A percentile compares a stretch with the other conserved stretches of the same genome.
phyloP scores from a whole-genome alignment of 1,140 invertebrate genomes.

The Drosophila cardini region DNA sequence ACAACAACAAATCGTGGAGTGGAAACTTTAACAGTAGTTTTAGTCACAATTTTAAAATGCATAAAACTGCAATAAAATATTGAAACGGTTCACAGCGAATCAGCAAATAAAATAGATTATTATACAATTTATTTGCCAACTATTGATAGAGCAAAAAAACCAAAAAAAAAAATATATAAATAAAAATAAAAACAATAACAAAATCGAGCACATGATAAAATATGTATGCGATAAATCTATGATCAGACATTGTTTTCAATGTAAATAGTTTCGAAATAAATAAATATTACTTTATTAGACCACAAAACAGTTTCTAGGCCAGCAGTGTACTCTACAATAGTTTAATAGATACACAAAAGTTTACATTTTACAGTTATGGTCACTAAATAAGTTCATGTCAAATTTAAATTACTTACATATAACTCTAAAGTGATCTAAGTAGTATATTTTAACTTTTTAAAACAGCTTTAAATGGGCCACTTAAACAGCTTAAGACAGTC shows the following conservation, averaged over 20 bases:
- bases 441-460: too few species aligned
- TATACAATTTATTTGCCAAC: constrained; percentile 32
- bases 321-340: too few species aligned
- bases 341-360: too few species aligned
- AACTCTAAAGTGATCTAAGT: too few species aligned
- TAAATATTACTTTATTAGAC: background rate
- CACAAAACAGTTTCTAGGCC: background rate
- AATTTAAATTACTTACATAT: too few species aligned
- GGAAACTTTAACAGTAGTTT: background rate
- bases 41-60: constrained; percentile 39
- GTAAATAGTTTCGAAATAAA: constrained; percentile 2
- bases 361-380: too few species aligned
- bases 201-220: constrained; percentile 12
- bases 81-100: constrained; percentile 28
- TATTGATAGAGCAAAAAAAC: background rate
- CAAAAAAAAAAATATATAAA: constrained; percentile 2
- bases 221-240: constrained; percentile 5
- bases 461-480: too few species aligned
- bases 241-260: constrained; percentile 6
- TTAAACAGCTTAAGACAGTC: too few species aligned
- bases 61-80: constrained; percentile 53
- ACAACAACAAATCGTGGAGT: background rate
- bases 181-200: background rate
- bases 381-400: too few species aligned
- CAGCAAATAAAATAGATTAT: constrained; percentile 42